Conservation (phyloP, 2,888 invertebrate genomes). For the Trisateles emortualis region DNA sequence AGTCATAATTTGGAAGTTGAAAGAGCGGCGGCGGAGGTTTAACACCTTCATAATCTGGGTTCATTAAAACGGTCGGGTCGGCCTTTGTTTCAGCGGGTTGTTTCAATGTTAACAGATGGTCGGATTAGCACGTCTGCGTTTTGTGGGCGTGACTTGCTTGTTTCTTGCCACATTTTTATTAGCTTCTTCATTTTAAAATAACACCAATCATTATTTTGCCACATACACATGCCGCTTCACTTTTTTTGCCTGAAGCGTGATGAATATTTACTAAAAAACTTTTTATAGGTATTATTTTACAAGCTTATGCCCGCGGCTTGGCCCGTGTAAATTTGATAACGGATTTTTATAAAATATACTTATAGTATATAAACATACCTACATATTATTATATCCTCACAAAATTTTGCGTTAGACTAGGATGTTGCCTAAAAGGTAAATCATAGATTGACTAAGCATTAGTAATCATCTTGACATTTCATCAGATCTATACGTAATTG, state of each 20-base stretch:
- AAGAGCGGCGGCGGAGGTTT: constrained; percentile 81
- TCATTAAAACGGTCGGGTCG: constrained; percentile 82
- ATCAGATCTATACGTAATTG: too few relatives aligned
- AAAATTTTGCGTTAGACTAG: too few relatives aligned
- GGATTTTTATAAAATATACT: too few relatives aligned
- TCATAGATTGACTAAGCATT: too few relatives aligned
- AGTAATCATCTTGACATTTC: too few relatives aligned
- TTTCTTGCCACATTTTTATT: constrained; percentile 50
- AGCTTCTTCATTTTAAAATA: constrained; percentile 40
- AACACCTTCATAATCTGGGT: constrained; percentile 86
- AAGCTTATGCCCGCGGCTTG: too few relatives aligned
- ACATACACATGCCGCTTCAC: background rate
- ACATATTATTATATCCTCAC: too few relatives aligned
- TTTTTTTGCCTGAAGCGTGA: background rate
- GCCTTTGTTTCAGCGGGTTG: constrained; percentile 85
- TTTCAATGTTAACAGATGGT: constrained; percentile 82
- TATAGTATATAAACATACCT: too few relatives aligned
- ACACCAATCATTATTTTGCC: constrained; percentile 24
- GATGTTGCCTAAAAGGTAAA: too few relatives aligned
- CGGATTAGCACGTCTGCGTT: constrained; percentile 78
- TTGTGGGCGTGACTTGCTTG: constrained; percentile 62
- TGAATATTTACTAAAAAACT: too few relatives aligned
- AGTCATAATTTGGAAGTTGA: constrained; percentile 85
- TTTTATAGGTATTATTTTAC: too few relatives aligned
- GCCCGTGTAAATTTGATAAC: too few relatives aligned